Evolutionary conservation across 92 coral and sea anemone genomes (phyloP).

Genomic region (Epizoanthus rinbou): DNA sequence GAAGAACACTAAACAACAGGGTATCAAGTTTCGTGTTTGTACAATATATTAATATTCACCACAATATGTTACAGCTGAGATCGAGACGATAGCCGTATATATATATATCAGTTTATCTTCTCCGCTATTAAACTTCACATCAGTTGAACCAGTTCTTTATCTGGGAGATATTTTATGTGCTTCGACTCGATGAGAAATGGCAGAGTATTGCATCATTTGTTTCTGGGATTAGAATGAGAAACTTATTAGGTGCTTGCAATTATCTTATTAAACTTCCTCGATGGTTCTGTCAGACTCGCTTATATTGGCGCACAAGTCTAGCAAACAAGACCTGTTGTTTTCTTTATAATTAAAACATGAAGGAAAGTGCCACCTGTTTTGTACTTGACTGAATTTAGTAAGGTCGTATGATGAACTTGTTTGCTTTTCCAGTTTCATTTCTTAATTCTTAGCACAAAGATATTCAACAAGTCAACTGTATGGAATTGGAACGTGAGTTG

Average conservation of each 20-base stretch:
- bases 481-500: no score
- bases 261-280: neutral
- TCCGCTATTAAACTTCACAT: no score
- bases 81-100: neutral
- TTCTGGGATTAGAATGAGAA: neutral
- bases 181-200: neutral
- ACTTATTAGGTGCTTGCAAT: neutral
- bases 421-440: neutral
- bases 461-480: no score
- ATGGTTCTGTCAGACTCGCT: neutral
- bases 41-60: neutral
- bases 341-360: neutral
- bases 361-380: neutral
- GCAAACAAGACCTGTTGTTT: neutral
- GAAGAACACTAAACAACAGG: neutral
- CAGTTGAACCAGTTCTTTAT: no score
- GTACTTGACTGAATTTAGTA: neutral
- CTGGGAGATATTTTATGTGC: no score
- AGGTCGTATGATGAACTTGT: neutral
- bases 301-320: conserved; percentile 3
- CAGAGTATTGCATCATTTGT: neutral
- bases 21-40: neutral
- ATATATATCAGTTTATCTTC: neutral
- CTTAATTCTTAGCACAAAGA: neutral
- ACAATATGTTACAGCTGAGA: neutral